Evolutionary conservation across 2,888 invertebrate genomes (phyloP), one percentile per base, ranked within the genome.

Genomic region (Pristionchus entomophagus): DNA sequence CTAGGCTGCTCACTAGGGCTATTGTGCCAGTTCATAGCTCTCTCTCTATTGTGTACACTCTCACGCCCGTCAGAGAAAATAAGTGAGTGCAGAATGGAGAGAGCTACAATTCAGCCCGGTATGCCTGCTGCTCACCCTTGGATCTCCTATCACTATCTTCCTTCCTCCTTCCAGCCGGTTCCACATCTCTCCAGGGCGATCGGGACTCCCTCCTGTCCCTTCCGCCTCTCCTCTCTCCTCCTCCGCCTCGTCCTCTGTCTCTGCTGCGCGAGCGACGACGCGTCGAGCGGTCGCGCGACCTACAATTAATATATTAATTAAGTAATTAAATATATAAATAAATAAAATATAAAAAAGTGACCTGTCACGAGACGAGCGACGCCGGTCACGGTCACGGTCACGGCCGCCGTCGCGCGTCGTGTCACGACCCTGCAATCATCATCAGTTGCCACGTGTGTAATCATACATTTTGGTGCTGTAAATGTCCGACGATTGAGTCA

Each of bases 301-400:
- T n/a, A n/a, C n/a, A n/a, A n/a, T n/a, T n/a, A n/a, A n/a, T n/a
- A n/a, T n/a, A n/a, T n/a, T n/a, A n/a, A n/a, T n/a, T n/a, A n/a
- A n/a, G n/a, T n/a, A n/a, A n/a, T n/a, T n/a, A n/a, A n/a, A n/a
- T n/a, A n/a, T n/a, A n/a, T n/a, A n/a, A n/a, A n/a, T n/a, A n/a
- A n/a, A n/a, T n/a, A n/a, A n/a, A n/a, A n/a, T n/a, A n/a, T n/a
- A n/a, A n/a, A n/a, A n/a, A n/a, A n/a, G n/a, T n/a, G n/a, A n/a
- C n/a, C n/a, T n/a, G n/a, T n/a, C n/a, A n/a, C 81, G 65, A 19
- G 29, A 45, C 38, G n/a, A n/a, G n/a, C 84, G 87, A 62, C 84
- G 85, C 29, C 77, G 62, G 3, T 56, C 62, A 35, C 85, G 78
- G 4, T 56, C 62, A 38, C 85, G 78, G 19, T 78, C 84, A 53